Base-by-base conservation (phyloP, 2,113 vertebrate genomes). In the Myodes glareolus region DNA sequence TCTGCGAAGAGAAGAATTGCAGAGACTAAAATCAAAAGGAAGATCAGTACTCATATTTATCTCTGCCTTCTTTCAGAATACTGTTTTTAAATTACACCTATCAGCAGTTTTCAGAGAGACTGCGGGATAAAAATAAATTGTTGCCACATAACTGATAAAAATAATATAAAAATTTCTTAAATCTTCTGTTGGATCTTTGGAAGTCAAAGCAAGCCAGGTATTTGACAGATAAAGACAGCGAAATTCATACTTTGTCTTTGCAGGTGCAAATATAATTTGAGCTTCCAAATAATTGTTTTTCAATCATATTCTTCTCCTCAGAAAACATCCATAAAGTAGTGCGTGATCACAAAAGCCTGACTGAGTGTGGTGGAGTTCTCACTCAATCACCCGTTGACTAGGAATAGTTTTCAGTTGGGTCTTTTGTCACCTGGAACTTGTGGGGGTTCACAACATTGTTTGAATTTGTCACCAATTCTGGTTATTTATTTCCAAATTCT, bases 401-500 rank as follows among this genome's bases (percentile, higher is more conserved):
- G 63, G 58, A 39, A 47, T n/a, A 80, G 75, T 75, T 94, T 39
- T 78, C 84, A 45, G 1, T 58, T 95, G 75, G 27, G 68, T 75
- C 36, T 31, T 45, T 58, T 25, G 16, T 77, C 63, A 94, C 7
- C 77, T 45, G 88, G 50, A 88, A 86, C 6, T 76, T 19, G 77
- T 17, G 4, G 14, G 21, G 52, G 13, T 33, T 85, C 88, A 88
- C 4, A 73, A 6, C 27, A 39, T 27, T 39, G 39, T 72, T 96
- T 63, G 25, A 84, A 94, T 80, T 70, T 81, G 61, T 86, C 39
- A 72, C 13, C 65, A 68, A 21, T 88, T 75, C 5, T 94, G 19
- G 8, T 73, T 85, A 92, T 47, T 88, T 91, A 91, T 91, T 94
- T 86, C 92, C 52, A 96, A 45, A 67, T 89, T 17, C 19, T 63